Conservation (phyloP, 1,140 invertebrate genomes). For the Mycetomoellerius zeteki region DNA sequence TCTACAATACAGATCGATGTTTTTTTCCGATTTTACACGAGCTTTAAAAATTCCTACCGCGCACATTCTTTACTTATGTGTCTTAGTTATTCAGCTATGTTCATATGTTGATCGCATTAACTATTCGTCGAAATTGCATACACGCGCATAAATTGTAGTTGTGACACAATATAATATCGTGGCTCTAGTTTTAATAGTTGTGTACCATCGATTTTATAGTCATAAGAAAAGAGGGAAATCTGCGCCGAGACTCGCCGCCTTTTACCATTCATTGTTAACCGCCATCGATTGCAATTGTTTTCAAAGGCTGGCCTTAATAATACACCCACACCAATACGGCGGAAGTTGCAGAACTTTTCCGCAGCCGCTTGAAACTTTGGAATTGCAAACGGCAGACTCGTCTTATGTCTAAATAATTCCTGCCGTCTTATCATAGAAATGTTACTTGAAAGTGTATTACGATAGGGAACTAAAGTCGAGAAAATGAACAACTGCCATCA, state of each 20-base stretch:
- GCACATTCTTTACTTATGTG: background rate
- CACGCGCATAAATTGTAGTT: background rate
- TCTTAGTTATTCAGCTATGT: background rate
- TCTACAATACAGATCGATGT: too few species aligned
- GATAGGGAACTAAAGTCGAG: background rate
- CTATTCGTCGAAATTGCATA: background rate
- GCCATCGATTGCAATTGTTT: slow-evolving; percentile 51
- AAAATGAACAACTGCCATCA: slow-evolving; percentile 13
- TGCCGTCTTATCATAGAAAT: slow-evolving; percentile 29
- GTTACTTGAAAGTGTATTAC: background rate
- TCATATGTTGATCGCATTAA: background rate
- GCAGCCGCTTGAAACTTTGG: slow-evolving; percentile 24
- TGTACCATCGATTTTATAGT: background rate
- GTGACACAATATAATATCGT: background rate
- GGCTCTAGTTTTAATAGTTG: background rate
- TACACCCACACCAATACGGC: slow-evolving; percentile 17
- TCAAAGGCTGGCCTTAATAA: slow-evolving; percentile 54
- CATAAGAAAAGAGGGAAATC: background rate
- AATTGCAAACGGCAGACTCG: slow-evolving; percentile 11
- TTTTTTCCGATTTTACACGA: background rate
- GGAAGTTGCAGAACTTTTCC: slow-evolving; percentile 55
- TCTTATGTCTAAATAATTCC: slow-evolving; percentile 47
- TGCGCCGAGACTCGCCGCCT: background rate
- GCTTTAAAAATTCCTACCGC: background rate
- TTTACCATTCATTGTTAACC: slow-evolving; percentile 58